phyloP scores from a whole-genome alignment of 1,140 invertebrate species.

The Drosophila parabipectinata region DNA sequence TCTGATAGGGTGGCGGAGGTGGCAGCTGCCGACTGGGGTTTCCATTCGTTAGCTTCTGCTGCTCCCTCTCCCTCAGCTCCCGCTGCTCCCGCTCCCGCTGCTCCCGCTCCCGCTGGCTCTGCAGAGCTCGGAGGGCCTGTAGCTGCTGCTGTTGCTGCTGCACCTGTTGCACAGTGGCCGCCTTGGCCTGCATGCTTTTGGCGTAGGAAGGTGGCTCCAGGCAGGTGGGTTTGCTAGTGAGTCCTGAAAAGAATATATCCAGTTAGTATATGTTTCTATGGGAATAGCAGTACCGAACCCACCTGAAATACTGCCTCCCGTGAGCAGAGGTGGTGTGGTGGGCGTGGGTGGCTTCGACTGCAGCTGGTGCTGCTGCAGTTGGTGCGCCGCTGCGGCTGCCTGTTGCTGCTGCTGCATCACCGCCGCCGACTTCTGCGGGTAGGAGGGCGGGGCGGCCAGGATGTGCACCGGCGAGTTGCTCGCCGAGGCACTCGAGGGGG shows the following conservation, averaged over 20 bases:
- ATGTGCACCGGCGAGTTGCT: constrained; percentile 85
- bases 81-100: constrained; percentile 42
- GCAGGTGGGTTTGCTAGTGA: constrained; percentile 86
- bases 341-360: constrained; percentile 85
- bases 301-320: constrained; percentile 36
- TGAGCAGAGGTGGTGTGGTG: constrained; percentile 85
- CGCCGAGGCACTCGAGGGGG: constrained; percentile 86
- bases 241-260: not conserved
- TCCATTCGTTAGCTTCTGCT: constrained; percentile 58
- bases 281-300: not conserved
- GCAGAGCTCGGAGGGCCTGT: constrained; percentile 52
- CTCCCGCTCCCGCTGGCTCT: constrained; percentile 46
- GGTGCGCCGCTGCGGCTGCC: constrained; percentile 70
- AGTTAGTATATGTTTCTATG: not conserved
- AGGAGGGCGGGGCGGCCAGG: constrained; percentile 90
- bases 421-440: constrained; percentile 85
- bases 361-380: constrained; percentile 87
- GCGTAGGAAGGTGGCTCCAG: constrained; percentile 96
- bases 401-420: constrained; percentile 86
- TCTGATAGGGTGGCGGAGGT: constrained; percentile 89
- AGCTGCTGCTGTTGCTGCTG: constrained; percentile 83
- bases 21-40: constrained; percentile 86
- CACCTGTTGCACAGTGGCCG: constrained; percentile 86
- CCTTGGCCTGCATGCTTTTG: constrained; percentile 93
- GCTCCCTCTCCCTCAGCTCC: constrained; percentile 13